Percentiles rank a stretch among this genome's conserved stretches.
These are phyloP conservation scores for Mixornis gularis DNA, from an alignment of 2,113 vertebrate species.

Conservation along the genomic window DNA sequence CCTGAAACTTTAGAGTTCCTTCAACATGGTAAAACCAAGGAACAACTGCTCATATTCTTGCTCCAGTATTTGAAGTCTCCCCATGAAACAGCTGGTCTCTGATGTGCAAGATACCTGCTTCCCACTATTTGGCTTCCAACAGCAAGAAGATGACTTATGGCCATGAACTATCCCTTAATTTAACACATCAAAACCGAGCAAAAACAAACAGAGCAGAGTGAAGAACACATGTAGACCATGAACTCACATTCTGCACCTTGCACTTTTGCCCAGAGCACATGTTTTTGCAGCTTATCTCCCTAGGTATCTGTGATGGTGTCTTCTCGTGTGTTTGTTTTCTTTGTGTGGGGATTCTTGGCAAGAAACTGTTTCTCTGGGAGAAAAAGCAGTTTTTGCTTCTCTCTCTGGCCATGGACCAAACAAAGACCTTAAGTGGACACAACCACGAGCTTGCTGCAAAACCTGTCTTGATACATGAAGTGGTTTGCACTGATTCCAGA, in stretches of 20 bases:
- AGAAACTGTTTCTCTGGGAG: slow-evolving; percentile 18
- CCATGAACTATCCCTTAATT: slow-evolving; percentile 65
- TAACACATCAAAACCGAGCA: slow-evolving; percentile 36
- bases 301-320: slow-evolving; percentile 47
- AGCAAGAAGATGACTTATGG: slow-evolving; percentile 47
- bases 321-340: slow-evolving; percentile 52
- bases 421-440: background rate
- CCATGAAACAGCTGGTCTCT: slow-evolving; percentile 61
- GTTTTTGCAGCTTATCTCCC: slow-evolving; percentile 47
- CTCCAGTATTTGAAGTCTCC: slow-evolving; percentile 35
- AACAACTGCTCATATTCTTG: background rate
- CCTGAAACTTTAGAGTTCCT: background rate
- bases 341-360: slow-evolving; percentile 54
- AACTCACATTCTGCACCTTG: slow-evolving; percentile 59
- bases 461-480: background rate
- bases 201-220: slow-evolving; percentile 64
- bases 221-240: slow-evolving; percentile 48
- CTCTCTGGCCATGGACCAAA: background rate
- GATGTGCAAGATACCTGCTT: slow-evolving; percentile 59
- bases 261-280: slow-evolving; percentile 50
- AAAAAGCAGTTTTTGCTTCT: slow-evolving; percentile 45
- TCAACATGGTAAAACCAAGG: background rate
- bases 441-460: background rate
- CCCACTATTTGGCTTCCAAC: slow-evolving; percentile 52
- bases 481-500: background rate